Conservation (phyloP, 2,113 vertebrate genomes). For the Gopherus evgoodei region DNA sequence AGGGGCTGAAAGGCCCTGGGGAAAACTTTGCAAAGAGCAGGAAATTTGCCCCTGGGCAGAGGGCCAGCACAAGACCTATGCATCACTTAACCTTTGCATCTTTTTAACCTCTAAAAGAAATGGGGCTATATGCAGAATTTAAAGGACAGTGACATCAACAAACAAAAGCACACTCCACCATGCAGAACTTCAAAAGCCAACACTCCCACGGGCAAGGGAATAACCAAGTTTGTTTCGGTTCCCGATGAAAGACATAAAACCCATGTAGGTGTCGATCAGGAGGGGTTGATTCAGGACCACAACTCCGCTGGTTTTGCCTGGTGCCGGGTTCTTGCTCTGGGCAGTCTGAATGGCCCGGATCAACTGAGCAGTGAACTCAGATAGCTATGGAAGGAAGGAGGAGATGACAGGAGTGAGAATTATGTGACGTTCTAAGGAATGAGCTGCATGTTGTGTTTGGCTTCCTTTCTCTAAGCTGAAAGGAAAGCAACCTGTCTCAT, state of each 20-base stretch:
- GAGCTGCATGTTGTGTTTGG: background rate
- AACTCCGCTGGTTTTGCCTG: constrained; percentile 77
- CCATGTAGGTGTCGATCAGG: constrained; percentile 81
- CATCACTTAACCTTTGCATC: background rate
- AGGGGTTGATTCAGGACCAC: constrained; percentile 80
- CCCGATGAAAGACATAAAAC: constrained; percentile 82
- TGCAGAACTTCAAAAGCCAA: constrained; percentile 82
- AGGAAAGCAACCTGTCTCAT: background rate
- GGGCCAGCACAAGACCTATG: background rate
- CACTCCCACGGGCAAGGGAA: constrained; percentile 83
- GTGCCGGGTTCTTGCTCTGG: constrained; percentile 68
- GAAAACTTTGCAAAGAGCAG: background rate
- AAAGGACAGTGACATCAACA: background rate
- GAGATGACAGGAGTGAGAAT: background rate
- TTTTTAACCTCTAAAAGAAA: background rate
- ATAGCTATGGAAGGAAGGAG: constrained; percentile 76
- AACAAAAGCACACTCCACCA: background rate
- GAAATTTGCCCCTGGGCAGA: background rate
- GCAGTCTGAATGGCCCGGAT: constrained; percentile 70
- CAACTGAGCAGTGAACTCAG: constrained; percentile 80
- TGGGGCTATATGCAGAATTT: background rate
- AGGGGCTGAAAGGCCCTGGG: background rate
- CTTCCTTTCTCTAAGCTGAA: background rate
- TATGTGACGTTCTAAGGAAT: too few relatives aligned
- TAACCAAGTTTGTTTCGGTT: constrained; percentile 88